Evolutionary conservation across 2,113 vertebrate genomes (phyloP).

Genomic region (Cebidichthys violaceus): DNA sequence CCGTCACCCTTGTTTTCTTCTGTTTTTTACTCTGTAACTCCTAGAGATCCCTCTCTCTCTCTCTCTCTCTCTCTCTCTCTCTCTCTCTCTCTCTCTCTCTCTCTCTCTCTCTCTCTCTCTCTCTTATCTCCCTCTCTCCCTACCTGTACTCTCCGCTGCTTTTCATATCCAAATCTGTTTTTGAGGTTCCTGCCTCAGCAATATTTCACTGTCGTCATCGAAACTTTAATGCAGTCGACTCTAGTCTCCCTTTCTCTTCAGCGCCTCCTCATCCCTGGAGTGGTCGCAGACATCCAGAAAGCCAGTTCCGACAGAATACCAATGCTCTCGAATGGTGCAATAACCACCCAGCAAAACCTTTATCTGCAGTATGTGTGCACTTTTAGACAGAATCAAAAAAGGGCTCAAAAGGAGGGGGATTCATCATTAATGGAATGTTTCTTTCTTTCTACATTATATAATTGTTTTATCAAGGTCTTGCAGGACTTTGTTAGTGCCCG

Average conservation of each 20-base stretch:
- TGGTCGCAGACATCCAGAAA: slow-evolving; percentile 43
- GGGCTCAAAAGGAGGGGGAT: background rate
- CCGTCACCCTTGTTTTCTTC: slow-evolving; percentile 43
- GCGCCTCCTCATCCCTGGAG: slow-evolving; percentile 27
- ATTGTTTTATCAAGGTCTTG: slow-evolving; percentile 56
- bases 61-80: too few species aligned
- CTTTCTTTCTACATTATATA: slow-evolving; percentile 33
- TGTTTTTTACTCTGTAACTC: slow-evolving; percentile 24
- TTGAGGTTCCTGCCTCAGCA: slow-evolving; percentile 37
- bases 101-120: too few species aligned
- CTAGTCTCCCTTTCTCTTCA: slow-evolving; percentile 1
- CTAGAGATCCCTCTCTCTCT: background rate
- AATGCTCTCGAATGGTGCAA: slow-evolving; percentile 24
- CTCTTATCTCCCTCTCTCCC: background rate
- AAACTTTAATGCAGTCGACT: slow-evolving; percentile 60
- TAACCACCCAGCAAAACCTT: slow-evolving; percentile 34
- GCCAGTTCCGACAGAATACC: slow-evolving; percentile 38
- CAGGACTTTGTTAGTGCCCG: slow-evolving; percentile 32
- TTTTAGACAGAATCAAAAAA: slow-evolving; percentile 28
- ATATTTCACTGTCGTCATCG: slow-evolving; percentile 58
- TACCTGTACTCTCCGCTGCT: background rate
- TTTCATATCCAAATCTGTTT: slow-evolving; percentile 67
- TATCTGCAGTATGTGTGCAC: background rate
- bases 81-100: too few species aligned
- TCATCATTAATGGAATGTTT: slow-evolving; percentile 39